Conservation (phyloP, 2,797 vertebrate genomes). For the Leuciscus waleckii region DNA sequence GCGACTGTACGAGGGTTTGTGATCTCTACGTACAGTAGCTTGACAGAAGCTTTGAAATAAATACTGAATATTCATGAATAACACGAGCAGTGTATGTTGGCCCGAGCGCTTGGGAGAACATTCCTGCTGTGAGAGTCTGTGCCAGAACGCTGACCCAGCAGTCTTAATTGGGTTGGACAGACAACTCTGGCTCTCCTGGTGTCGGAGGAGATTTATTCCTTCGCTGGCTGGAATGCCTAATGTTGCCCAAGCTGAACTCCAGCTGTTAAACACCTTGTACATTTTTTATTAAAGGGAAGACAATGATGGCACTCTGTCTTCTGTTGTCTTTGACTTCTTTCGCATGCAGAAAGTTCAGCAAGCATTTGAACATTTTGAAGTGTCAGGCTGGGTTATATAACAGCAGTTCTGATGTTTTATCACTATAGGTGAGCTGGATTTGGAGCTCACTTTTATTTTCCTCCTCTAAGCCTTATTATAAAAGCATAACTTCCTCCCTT, state of each 20-base stretch:
- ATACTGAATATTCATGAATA: constrained; percentile 44
- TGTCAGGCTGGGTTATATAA: constrained; percentile 9
- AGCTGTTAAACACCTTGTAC: constrained; percentile 43
- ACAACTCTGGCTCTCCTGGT: constrained; percentile 56
- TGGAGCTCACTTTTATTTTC: constrained; percentile 44
- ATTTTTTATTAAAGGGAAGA: constrained; percentile 20
- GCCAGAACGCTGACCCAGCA: constrained; percentile 67
- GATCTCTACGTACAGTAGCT: constrained; percentile 1
- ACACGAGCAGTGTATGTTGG: neutral
- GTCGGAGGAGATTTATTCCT: constrained; percentile 65
- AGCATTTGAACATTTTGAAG: constrained; percentile 8
- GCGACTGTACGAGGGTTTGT: neutral
- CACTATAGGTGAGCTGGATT: neutral
- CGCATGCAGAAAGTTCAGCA: neutral
- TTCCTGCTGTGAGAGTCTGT: constrained; percentile 25
- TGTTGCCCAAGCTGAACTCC: constrained; percentile 65
- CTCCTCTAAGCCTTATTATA: constrained; percentile 48
- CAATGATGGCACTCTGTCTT: neutral
- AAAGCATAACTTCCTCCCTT: constrained; percentile 47
- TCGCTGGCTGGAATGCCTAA: constrained; percentile 58
- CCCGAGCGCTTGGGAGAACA: neutral
- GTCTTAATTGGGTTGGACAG: constrained; percentile 67
- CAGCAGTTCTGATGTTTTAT: constrained; percentile 27
- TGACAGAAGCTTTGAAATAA: constrained; percentile 29
- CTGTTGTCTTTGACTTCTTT: neutral